These are phyloP conservation scores for Drosophila barbarae DNA, from an alignment of 2,888 invertebrate genomes.

Conservation along the genomic window DNA sequence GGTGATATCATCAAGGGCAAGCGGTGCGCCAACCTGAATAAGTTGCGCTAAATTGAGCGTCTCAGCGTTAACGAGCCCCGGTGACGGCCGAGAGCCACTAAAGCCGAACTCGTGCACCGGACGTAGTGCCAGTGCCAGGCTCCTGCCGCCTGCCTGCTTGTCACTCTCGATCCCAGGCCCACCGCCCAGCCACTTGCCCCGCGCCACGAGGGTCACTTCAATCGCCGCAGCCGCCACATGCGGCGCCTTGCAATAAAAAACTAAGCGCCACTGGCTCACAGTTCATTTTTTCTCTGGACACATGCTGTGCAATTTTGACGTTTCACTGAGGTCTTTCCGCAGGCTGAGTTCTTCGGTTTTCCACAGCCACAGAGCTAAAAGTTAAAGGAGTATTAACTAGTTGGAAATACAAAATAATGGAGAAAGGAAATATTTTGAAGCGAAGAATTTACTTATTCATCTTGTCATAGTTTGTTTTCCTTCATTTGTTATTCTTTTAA, in stretches of 20 bases:
- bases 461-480: neutral
- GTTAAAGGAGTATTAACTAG: neutral
- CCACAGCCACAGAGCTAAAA: neutral
- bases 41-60: slow-evolving; percentile 70
- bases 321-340: neutral
- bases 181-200: slow-evolving; percentile 2
- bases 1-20: slow-evolving; percentile 71
- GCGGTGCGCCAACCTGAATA: slow-evolving; percentile 52
- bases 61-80: slow-evolving; percentile 63
- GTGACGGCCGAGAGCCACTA: slow-evolving; percentile 43
- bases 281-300: slow-evolving; percentile 10
- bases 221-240: slow-evolving; percentile 56
- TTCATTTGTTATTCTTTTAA: neutral
- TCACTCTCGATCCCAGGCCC: slow-evolving; percentile 21
- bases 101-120: slow-evolving; percentile 62
- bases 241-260: slow-evolving; percentile 60
- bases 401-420: neutral
- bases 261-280: slow-evolving; percentile 50
- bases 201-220: slow-evolving; percentile 20
- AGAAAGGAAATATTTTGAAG: neutral
- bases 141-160: slow-evolving; percentile 40
- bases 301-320: slow-evolving; percentile 22
- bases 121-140: slow-evolving; percentile 52
- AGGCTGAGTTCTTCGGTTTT: neutral
- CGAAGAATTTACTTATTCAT: neutral